Evolutionary conservation across 2,113 vertebrate species (phyloP).

Genomic region (Oxygymnocypris stewartii): DNA sequence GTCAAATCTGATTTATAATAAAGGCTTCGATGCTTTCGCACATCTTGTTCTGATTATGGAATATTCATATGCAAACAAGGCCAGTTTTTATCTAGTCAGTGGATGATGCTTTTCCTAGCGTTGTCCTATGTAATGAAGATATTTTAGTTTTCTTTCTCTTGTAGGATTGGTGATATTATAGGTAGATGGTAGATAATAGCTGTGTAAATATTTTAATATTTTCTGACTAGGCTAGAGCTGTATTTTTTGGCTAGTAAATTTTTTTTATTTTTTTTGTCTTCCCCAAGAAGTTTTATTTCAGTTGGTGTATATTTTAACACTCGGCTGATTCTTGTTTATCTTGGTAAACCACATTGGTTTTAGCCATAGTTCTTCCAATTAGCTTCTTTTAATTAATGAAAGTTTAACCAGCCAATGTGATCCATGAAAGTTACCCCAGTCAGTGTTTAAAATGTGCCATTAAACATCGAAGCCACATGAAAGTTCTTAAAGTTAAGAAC

Average conservation of each 20-base stretch:
- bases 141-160: not conserved
- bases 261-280: not conserved
- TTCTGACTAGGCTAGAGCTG: not conserved
- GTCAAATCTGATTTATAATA: slow-evolving; percentile 63
- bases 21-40: slow-evolving; percentile 50
- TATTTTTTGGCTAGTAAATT: not conserved
- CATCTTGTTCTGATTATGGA: not conserved
- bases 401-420: not conserved
- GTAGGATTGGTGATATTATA: not conserved
- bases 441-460: not conserved
- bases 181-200: not conserved
- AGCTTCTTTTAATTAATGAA: not conserved
- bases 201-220: not conserved
- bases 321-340: not conserved
- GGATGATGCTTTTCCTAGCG: not conserved
- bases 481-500: not conserved
- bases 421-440: not conserved
- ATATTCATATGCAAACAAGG: not conserved
- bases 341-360: slow-evolving; percentile 33
- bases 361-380: not conserved
- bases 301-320: not conserved
- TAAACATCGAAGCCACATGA: not conserved
- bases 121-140: not conserved
- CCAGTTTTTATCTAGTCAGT: not conserved
- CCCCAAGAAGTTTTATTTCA: not conserved